phyloP scores from a whole-genome alignment of 2,888 invertebrate species.

The Lasioglossum morio region DNA sequence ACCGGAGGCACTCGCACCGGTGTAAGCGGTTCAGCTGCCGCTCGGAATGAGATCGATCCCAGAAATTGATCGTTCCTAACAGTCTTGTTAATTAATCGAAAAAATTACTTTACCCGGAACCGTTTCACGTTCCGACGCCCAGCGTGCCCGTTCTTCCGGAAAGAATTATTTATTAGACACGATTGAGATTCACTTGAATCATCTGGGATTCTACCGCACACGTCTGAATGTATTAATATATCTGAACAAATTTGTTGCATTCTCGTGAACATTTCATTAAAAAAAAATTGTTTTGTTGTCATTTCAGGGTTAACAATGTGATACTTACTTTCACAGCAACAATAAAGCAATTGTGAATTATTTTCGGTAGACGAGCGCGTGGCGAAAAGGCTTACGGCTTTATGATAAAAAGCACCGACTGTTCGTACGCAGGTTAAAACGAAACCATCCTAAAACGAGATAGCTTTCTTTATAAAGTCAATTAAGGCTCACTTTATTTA shows the following conservation, averaged over 20 bases:
- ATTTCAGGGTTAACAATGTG: too few species aligned
- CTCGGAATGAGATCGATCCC: conserved; percentile 49
- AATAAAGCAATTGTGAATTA: too few species aligned
- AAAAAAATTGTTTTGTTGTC: too few species aligned
- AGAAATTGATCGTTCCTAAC: conserved; percentile 30
- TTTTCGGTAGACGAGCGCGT: too few species aligned
- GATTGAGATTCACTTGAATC: not conserved
- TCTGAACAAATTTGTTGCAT: too few species aligned
- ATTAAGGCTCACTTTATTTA: not conserved
- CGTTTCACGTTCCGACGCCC: not conserved
- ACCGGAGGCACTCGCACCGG: conserved; percentile 37
- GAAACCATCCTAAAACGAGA: not conserved
- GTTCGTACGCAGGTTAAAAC: not conserved
- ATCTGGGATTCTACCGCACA: not conserved
- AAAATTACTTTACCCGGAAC: conserved; percentile 9
- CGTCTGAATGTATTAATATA: not conserved
- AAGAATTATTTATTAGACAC: not conserved
- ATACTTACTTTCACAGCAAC: too few species aligned
- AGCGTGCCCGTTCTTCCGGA: not conserved
- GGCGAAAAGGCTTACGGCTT: too few species aligned
- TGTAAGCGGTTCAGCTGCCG: conserved; percentile 42
- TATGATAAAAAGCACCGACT: not conserved
- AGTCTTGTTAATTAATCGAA: conserved; percentile 37
- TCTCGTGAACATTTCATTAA: too few species aligned
- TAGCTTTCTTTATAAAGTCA: not conserved